Percentiles rank a stretch among this genome's conserved stretches.
phyloP scores from a whole-genome alignment of 1,140 invertebrate genomes.

The Sesamia nonagrioides region DNA sequence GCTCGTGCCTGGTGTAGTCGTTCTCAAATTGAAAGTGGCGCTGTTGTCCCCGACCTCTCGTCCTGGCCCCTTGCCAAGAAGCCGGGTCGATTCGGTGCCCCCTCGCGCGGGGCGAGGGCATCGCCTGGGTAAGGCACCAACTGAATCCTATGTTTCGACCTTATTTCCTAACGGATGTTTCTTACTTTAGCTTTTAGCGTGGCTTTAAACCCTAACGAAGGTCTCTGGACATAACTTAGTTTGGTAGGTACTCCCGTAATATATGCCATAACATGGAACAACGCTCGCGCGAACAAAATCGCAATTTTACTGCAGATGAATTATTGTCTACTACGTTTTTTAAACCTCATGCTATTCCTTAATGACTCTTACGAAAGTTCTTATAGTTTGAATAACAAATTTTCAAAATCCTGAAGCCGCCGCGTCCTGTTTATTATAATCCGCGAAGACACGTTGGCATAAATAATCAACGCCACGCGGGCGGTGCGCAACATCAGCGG shows the following conservation, averaged over 20 bases:
- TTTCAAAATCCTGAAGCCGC: background rate
- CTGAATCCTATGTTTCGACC: conserved; percentile 53
- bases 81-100: conserved; percentile 71
- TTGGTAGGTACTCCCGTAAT: background rate
- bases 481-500: too few relatives aligned
- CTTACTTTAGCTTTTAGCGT: conserved; percentile 52
- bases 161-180: conserved; percentile 58
- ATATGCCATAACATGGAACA: background rate
- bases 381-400: background rate
- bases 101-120: conserved; percentile 53
- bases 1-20: conserved; percentile 64
- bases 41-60: conserved; percentile 60
- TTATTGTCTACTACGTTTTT: background rate
- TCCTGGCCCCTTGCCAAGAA: conserved; percentile 73
- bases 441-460: too few relatives aligned
- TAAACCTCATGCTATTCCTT: background rate
- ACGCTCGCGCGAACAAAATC: background rate
- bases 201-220: conserved; percentile 14
- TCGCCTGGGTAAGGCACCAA: conserved; percentile 45
- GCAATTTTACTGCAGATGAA: background rate
- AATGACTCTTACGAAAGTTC: background rate
- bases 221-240: background rate
- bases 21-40: conserved; percentile 71
- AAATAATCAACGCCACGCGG: too few relatives aligned
- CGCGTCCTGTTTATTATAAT: too few relatives aligned